These are phyloP conservation scores for Ondatra zibethicus DNA, from an alignment of 2,113 vertebrate species.

Conservation along the genomic window DNA sequence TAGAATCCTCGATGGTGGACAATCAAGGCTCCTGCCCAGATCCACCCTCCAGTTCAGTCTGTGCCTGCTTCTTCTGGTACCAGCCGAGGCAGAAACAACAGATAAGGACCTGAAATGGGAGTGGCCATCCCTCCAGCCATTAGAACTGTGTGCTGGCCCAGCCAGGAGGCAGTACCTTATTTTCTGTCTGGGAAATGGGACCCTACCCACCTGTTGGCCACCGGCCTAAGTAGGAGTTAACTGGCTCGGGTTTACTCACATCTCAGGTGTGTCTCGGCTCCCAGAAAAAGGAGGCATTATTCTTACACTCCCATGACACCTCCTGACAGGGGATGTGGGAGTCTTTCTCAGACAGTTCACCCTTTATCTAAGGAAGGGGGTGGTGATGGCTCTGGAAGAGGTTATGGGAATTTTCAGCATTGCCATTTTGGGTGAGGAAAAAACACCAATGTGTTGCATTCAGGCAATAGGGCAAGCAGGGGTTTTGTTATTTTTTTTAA, in stretches of 20 bases:
- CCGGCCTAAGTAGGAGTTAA: not conserved
- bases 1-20: not conserved
- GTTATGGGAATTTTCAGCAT: not conserved
- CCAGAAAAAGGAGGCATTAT: conserved; percentile 65
- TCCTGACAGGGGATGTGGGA: conserved; percentile 16
- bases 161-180: not conserved
- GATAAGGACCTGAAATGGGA: not conserved
- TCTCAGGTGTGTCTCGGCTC: conserved; percentile 28
- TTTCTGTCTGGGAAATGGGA: conserved; percentile 1
- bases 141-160: not conserved
- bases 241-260: not conserved
- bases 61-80: not conserved
- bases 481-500: not conserved
- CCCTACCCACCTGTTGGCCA: not conserved
- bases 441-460: not conserved
- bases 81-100: not conserved
- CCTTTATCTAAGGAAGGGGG: conserved; percentile 1
- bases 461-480: not conserved
- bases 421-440: not conserved
- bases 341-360: conserved; percentile 49
- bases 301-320: not conserved
- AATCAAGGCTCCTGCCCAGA: no score
- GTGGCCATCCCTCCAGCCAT: not conserved
- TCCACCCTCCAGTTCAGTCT: not conserved
- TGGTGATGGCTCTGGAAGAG: not conserved